phyloP scores from a whole-genome alignment of 2,113 vertebrate species.

The Catharus minimus region DNA sequence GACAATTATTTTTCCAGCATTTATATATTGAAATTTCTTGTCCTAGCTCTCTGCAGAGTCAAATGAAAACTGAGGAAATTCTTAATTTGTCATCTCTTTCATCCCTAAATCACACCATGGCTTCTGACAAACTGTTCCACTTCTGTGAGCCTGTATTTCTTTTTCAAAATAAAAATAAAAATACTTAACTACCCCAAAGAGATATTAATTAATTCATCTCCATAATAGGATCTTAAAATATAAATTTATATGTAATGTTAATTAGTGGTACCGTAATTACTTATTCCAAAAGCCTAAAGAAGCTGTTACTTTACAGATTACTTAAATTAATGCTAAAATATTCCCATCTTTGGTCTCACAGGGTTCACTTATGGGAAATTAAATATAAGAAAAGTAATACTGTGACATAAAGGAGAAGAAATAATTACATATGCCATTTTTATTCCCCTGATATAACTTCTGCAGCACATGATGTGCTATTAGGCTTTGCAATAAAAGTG shows the following conservation, averaged over 20 bases:
- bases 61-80: background rate
- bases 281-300: background rate
- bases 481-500: constrained; percentile 24
- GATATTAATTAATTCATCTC: background rate
- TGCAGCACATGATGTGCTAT: background rate
- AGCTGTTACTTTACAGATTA: background rate
- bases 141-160: background rate
- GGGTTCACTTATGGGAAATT: background rate
- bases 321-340: background rate
- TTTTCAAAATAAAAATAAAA: background rate
- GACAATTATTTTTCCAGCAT: background rate
- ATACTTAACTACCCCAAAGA: background rate
- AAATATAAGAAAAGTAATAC: background rate
- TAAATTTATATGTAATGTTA: background rate
- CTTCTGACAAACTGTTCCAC: background rate
- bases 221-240: background rate
- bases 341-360: background rate
- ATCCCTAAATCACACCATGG: background rate
- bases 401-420: background rate
- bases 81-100: background rate
- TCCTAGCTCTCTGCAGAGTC: background rate
- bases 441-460: constrained; percentile 1
- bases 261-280: background rate
- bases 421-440: background rate
- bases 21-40: background rate